Percentiles rank a stretch among this genome's conserved stretches.
Evolutionary conservation across 2,113 vertebrate species (phyloP).

Genomic region (Anhinga rufa): DNA sequence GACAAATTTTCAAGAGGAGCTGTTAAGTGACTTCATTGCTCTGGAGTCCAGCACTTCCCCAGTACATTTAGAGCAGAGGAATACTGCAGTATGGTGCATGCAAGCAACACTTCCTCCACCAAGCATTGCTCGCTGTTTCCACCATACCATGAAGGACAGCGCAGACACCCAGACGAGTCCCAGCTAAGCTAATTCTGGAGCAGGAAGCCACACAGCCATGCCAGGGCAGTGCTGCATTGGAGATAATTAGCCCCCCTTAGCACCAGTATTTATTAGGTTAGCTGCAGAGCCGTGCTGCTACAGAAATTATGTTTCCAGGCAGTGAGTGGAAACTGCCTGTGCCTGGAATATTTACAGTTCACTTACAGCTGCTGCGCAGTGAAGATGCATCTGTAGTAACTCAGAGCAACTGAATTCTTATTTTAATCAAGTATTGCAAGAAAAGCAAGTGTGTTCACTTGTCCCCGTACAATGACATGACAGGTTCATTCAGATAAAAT

Average conservation of each 20-base stretch:
- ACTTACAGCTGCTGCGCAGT: neutral
- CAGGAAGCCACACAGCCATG: neutral
- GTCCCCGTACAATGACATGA: neutral
- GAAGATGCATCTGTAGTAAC: neutral
- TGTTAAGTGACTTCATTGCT: neutral
- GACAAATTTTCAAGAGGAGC: neutral
- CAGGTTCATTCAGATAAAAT: neutral
- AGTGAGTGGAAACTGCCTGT: neutral
- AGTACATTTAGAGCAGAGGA: neutral
- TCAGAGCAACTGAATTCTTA: neutral
- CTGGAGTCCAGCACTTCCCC: neutral
- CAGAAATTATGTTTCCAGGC: neutral
- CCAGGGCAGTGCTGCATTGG: conserved; percentile 1
- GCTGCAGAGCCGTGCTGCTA: neutral
- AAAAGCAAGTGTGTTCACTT: neutral
- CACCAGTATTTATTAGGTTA: conserved; percentile 13
- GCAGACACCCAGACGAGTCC: neutral
- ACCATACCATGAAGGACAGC: conserved; percentile 28
- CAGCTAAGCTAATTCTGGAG: neutral
- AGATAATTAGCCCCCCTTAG: conserved; percentile 9
- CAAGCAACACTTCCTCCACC: neutral
- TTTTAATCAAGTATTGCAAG: neutral
- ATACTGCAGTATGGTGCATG: neutral
- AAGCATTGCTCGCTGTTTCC: neutral
- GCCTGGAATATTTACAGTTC: neutral